phyloP scores from a whole-genome alignment of 2,888 invertebrate genomes.

The Polyommatus iphigenia region DNA sequence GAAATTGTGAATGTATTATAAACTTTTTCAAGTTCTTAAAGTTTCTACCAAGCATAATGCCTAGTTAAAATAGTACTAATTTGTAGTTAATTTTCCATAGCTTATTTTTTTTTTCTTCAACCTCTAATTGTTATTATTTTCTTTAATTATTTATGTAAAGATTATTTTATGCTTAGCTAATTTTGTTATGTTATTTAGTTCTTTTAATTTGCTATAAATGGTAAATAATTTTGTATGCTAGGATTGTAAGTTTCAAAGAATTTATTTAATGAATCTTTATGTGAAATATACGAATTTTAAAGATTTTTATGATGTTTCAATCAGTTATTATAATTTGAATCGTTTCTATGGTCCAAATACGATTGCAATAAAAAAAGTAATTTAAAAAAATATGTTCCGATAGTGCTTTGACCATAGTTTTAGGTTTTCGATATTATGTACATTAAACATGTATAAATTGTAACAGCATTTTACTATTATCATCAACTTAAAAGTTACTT shows the following conservation, averaged over 20 bases:
- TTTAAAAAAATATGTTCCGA: too few relatives aligned
- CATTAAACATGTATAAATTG: too few relatives aligned
- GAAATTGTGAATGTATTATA: not conserved
- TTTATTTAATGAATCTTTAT: constrained; percentile 27
- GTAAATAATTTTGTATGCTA: constrained; percentile 23
- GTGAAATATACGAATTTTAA: constrained; percentile 23
- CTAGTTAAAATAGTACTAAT: not conserved
- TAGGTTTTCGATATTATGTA: too few relatives aligned
- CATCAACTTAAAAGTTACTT: too few relatives aligned
- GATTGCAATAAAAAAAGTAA: too few relatives aligned
- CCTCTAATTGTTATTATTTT: constrained; percentile 8
- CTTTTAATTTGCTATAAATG: constrained; percentile 35
- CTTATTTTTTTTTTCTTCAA: not conserved
- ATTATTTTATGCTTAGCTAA: constrained; percentile 8
- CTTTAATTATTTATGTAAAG: not conserved
- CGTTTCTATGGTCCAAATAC: too few relatives aligned
- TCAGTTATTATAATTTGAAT: not conserved
- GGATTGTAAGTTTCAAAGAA: constrained; percentile 25
- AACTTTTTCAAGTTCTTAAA: not conserved
- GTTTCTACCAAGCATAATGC: not conserved
- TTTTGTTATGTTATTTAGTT: constrained; percentile 30
- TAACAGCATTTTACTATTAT: too few relatives aligned
- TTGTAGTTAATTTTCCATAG: not conserved
- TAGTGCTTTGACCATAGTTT: not conserved
- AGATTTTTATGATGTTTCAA: not conserved